Evolutionary conservation across 1,140 invertebrate genomes (phyloP).

Genomic region (Euura saliciscinereae): DNA sequence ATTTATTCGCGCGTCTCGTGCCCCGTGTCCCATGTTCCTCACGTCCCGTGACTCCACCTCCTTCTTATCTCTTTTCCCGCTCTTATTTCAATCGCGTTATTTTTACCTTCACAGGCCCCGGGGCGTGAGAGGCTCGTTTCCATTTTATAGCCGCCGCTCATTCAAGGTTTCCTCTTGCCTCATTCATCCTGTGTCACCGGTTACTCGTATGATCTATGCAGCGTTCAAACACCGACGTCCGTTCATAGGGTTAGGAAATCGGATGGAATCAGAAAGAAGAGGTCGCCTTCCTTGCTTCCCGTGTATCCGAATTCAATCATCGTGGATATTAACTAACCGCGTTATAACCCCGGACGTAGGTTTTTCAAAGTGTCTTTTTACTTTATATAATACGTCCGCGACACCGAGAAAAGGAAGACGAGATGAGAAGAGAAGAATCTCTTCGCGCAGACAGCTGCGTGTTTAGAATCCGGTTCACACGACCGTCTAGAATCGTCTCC

Average conservation of each 20-base stretch:
- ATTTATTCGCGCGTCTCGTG: background rate
- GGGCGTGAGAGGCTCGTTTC: too few relatives aligned
- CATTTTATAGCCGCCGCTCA: too few relatives aligned
- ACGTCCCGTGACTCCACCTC: background rate
- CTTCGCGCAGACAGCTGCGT: constrained; percentile 22
- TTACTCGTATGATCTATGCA: too few relatives aligned
- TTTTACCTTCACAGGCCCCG: background rate
- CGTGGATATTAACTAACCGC: too few relatives aligned
- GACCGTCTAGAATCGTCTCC: constrained; percentile 13
- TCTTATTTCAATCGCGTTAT: background rate
- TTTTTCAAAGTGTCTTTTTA: constrained; percentile 10
- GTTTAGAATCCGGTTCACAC: constrained; percentile 48
- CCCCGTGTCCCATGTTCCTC: background rate
- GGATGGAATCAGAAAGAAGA: too few relatives aligned
- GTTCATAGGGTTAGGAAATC: too few relatives aligned
- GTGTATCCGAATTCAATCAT: too few relatives aligned
- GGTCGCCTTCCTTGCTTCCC: too few relatives aligned
- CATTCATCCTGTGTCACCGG: too few relatives aligned
- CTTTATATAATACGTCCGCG: constrained; percentile 22
- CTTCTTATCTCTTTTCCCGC: background rate
- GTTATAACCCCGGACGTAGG: background rate
- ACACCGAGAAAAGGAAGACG: constrained; percentile 19
- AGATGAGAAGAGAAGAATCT: constrained; percentile 11
- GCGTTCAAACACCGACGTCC: too few relatives aligned
- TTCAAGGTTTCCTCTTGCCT: too few relatives aligned